Percentiles rank a stretch among this genome's conserved stretches.
Evolutionary conservation across 2,888 invertebrate species (phyloP).

Genomic region (Pterobdella sp.): DNA sequence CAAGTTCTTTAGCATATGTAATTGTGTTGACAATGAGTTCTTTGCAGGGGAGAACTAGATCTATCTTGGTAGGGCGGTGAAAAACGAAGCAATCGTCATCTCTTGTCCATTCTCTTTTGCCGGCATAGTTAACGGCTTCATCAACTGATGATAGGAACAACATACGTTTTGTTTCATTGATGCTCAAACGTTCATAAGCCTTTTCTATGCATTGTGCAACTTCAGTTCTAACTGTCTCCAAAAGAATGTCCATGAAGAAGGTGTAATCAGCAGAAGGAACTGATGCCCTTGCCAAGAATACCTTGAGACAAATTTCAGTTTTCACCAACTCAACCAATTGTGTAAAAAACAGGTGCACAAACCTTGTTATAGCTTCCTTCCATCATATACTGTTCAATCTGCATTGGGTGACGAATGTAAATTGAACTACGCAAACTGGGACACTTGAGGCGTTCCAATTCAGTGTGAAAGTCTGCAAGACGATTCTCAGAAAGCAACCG

Average conservation of each 20-base stretch:
- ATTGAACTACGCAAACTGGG: constrained; percentile 84
- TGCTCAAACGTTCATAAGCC: constrained; percentile 81
- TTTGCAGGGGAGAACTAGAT: constrained; percentile 71
- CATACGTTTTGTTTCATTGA: constrained; percentile 78
- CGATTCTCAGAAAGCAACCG: constrained; percentile 88
- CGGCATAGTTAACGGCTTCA: constrained; percentile 12
- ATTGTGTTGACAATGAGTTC: constrained; percentile 87
- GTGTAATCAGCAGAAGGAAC: constrained; percentile 92
- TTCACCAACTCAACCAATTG: no score
- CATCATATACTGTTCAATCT: constrained; percentile 95
- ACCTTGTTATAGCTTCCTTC: constrained; percentile 97
- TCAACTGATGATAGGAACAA: constrained; percentile 68
- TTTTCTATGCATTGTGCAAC: constrained; percentile 93
- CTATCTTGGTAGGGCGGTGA: constrained; percentile 63
- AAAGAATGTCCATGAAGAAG: constrained; percentile 87
- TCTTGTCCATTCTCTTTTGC: constrained; percentile 72
- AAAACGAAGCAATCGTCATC: constrained; percentile 73
- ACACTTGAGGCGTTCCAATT: constrained; percentile 81
- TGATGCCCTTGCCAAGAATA: constrained; percentile 83
- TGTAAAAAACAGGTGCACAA: constrained; percentile 3
- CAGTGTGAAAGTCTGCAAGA: constrained; percentile 96
- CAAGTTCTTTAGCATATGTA: constrained; percentile 91
- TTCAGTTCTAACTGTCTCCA: constrained; percentile 86
- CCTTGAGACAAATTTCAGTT: constrained; percentile 48
- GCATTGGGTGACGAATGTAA: constrained; percentile 86